Conservation (phyloP, 2,888 invertebrate species). For the Drosophila picticornis region DNA sequence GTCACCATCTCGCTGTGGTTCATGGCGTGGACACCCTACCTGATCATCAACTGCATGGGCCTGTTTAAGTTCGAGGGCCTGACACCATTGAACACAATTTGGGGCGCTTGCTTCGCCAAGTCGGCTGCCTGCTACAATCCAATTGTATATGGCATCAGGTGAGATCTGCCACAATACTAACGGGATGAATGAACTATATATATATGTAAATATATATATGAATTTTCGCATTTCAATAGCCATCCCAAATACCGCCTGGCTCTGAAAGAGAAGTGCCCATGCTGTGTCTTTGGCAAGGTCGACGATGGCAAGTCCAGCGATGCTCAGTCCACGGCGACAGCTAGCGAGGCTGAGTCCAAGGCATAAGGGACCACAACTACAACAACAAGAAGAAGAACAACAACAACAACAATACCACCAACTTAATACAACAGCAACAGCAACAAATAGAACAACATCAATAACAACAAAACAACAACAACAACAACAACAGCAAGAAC, state of each 20-base stretch:
- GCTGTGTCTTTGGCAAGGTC: conserved; percentile 85
- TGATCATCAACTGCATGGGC: conserved; percentile 93
- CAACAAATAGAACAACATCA: conserved; percentile 54
- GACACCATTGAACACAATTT: conserved; percentile 93
- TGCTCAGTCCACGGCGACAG: conserved; percentile 83
- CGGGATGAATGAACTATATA: not conserved
- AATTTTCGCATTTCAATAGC: conserved; percentile 73
- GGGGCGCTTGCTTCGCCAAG: conserved; percentile 96
- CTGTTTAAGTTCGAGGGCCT: conserved; percentile 91
- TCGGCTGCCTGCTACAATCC: conserved; percentile 96
- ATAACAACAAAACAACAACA: conserved; percentile 60
- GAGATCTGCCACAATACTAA: conserved; percentile 32
- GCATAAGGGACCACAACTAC: conserved; percentile 73
- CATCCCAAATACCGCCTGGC: conserved; percentile 88
- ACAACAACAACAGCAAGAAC: conserved; percentile 74
- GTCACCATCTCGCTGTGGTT: conserved; percentile 96
- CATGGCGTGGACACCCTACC: conserved; percentile 96
- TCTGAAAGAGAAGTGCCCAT: conserved; percentile 88
- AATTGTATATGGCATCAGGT: conserved; percentile 96
- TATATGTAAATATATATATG: not conserved
- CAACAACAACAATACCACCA: conserved; percentile 32
- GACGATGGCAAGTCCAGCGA: conserved; percentile 84
- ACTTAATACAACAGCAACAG: conserved; percentile 59
- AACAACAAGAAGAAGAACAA: conserved; percentile 43
- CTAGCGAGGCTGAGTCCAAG: conserved; percentile 83